Evolutionary conservation across 1,140 invertebrate species (phyloP), one percentile per base, ranked within the genome.

Genomic region (Drosophila eugracilis): DNA sequence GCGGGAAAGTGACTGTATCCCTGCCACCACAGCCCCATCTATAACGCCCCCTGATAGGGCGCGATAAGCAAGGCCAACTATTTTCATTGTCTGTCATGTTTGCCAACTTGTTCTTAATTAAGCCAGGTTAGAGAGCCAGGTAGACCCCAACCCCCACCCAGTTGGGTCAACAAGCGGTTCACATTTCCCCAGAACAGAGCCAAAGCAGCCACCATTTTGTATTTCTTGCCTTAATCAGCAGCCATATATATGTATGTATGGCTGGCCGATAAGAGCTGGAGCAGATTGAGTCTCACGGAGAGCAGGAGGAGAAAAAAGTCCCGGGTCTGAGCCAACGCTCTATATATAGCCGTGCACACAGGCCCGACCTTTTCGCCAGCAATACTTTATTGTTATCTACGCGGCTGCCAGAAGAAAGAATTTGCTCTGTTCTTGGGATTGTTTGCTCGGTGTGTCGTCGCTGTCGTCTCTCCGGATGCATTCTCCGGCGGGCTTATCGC

Each of bases 31-130:
- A 5, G n/a, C 14, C 34, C 15, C 5, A 59, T 30, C 55, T 22
- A 36, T 30, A 0, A 32, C 59, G 7, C 60, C 63, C 78, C 66
- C 78, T 74, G 81, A 85, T 85, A 60, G 73, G 42, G 55, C 67
- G 77, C 81, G 81, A 85, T 85, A 86, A 85, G 84, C 83, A 85
- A 85, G 81, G 81, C 81, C 67, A 85, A 85, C 81, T 86, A 85
- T 81, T 74, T 86, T 65, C 67, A 85, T 70, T 84, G 81, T 73
- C 77, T 85, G 45, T 36, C 53, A 70, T 85, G 69, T 85, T 85
- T 85, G 69, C 53, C 69, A 59, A 85, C 77, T 86, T 77, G 81
- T 88, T 85, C 83, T 86, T 85, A 85, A 85, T 85, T 85, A 85
- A 81, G 81, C 77, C 83, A 85, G 72, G 74, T 76, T 84, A 60